Evolutionary conservation across 1,140 invertebrate species (phyloP), one percentile per base, ranked within the genome.

Genomic region (Drosophila persimilis): DNA sequence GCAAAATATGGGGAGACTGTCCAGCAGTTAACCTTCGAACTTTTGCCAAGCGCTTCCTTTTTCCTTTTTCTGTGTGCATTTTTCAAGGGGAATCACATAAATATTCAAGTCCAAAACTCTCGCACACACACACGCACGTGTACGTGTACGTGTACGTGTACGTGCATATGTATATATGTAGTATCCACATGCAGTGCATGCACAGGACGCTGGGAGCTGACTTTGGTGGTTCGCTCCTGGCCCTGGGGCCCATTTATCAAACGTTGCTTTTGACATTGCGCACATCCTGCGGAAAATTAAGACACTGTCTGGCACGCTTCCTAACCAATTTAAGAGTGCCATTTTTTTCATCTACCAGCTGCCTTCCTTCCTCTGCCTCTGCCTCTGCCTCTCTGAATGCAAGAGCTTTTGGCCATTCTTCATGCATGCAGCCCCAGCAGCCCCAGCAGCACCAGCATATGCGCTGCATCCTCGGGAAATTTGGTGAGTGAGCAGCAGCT

Each of bases 251-350:
- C 83, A 88, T 86, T 88, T 86, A 86, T 86, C 83, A 86, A 86
- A 78, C 63, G 73, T 86, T 83, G 59, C 65, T 88, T 83, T 83
- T 86, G 83, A 88, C 81, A 84, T 73, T 69, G 80, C 77, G 81
- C 80, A 84, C 80, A 85, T 84, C 80, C 80, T 80, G 80, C 80
- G 80, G 80, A 84, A 84, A 84, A 84, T 84, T 84, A 84, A 84
- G 80, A 84, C 80, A 84, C 74, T 88, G 79, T 73, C 78, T 83
- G 78, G 74, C 78, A 79, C 65, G 75, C 74, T 86, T 85, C 60
- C 73, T 69, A 78, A 85, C 62, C 83, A 88, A 88, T 86, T 86
- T 74, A 72, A 86, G 62, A 78, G 65, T 67, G 57, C 61, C 71
- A 76, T 84, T 83, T 83, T 84, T 78, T 35, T 47, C 39, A 3